These are phyloP conservation scores for Apis cerana DNA, from an alignment of 1,140 invertebrate species.

Conservation along the genomic window DNA sequence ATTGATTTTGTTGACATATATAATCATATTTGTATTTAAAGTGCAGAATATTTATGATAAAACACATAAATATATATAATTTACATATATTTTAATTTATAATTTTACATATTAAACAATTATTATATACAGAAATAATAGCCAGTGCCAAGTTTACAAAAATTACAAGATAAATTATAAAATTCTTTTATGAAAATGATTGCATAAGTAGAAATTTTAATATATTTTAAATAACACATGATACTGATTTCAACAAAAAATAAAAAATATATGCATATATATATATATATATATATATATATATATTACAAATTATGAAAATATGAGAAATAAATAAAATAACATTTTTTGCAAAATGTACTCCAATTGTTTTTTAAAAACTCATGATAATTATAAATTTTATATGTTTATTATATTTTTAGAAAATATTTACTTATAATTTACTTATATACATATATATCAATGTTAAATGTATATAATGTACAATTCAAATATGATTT, in stretches of 20 bases:
- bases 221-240: not conserved
- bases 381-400: not conserved
- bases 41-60: constrained; percentile 50
- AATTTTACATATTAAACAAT: constrained; percentile 21
- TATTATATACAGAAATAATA: not conserved
- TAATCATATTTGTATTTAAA: constrained; percentile 25
- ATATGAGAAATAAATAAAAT: not conserved
- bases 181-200: not conserved
- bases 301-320: constrained; percentile 4
- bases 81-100: constrained; percentile 47
- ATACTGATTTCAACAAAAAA: not conserved
- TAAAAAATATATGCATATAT: not conserved
- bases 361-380: constrained; percentile 16
- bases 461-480: constrained; percentile 21
- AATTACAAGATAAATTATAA: not conserved
- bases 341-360: not conserved
- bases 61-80: not conserved
- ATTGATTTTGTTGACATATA: constrained; percentile 55
- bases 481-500: constrained; percentile 26
- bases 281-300: no score
- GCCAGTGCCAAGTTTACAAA: constrained; percentile 20
- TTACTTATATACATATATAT: not conserved
- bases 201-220: constrained; percentile 9
- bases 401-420: not conserved
- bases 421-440: not conserved